A percentile compares a stretch with the other conserved stretches of the same genome.
Conservation (phyloP, 2,797 vertebrate species). For the Tenualosa ilisha region DNA sequence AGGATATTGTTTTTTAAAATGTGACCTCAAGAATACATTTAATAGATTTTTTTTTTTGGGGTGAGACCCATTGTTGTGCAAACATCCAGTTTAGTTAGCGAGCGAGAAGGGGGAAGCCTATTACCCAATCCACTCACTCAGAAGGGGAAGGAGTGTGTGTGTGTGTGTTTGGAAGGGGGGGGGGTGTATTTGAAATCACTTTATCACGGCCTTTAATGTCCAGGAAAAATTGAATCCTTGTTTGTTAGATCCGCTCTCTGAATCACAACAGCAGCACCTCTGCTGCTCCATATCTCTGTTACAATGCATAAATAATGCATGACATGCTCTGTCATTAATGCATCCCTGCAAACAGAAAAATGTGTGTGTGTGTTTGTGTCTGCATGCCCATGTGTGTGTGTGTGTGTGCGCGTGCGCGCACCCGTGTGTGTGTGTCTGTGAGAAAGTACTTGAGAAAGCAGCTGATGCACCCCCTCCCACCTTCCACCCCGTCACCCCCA, state of each 20-base stretch:
- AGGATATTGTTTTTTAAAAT: too few species aligned
- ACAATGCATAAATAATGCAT: slow-evolving; percentile 31
- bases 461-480: neutral
- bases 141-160: neutral
- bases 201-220: slow-evolving; percentile 29
- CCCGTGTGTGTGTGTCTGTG: slow-evolving; percentile 37
- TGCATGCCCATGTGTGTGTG: slow-evolving; percentile 17
- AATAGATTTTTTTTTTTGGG: too few species aligned
- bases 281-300: slow-evolving; percentile 15
- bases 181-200: slow-evolving; percentile 31
- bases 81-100: too few species aligned
- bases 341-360: slow-evolving; percentile 33
- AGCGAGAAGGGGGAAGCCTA: neutral
- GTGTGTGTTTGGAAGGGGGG: too few species aligned
- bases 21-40: too few species aligned
- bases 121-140: slow-evolving; percentile 19
- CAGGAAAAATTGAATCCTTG: slow-evolving; percentile 5
- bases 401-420: neutral
- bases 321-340: slow-evolving; percentile 34
- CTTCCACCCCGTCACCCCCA: neutral
- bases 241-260: slow-evolving; percentile 28
- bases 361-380: slow-evolving; percentile 40
- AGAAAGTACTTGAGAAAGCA: too few species aligned
- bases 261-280: neutral
- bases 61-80: too few species aligned